Percentiles rank a stretch among this genome's conserved stretches.
These are phyloP conservation scores for Plagodis pulveraria DNA, from an alignment of 2,888 invertebrate species.

Conservation along the genomic window DNA sequence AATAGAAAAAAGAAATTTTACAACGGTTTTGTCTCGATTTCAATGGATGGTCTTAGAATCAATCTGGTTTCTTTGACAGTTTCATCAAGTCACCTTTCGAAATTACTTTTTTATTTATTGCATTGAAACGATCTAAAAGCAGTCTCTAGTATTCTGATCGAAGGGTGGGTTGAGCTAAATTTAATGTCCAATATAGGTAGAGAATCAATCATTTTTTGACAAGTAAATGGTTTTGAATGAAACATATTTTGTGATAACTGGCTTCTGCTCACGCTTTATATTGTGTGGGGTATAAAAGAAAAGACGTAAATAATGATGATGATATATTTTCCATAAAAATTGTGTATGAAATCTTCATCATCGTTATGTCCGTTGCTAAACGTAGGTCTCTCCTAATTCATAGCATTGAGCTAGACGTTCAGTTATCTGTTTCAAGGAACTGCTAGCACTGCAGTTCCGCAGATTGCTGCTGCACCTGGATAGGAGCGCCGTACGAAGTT, in stretches of 20 bases:
- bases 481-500: too few relatives aligned
- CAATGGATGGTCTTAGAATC: slow-evolving; percentile 8
- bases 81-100: slow-evolving; percentile 54
- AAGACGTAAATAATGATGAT: too few relatives aligned
- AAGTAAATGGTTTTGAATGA: slow-evolving; percentile 5
- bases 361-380: too few relatives aligned
- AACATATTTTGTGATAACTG: neutral
- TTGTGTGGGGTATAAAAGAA: too few relatives aligned
- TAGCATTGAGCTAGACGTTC: too few relatives aligned
- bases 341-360: too few relatives aligned
- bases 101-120: slow-evolving; percentile 49
- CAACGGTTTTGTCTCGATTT: slow-evolving; percentile 3
- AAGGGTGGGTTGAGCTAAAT: slow-evolving; percentile 66
- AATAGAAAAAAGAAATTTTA: neutral
- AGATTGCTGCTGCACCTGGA: too few relatives aligned
- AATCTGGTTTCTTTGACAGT: slow-evolving; percentile 44
- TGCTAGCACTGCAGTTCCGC: too few relatives aligned
- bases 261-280: too few relatives aligned
- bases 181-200: slow-evolving; percentile 71
- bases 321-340: too few relatives aligned
- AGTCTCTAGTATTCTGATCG: slow-evolving; percentile 42
- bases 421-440: too few relatives aligned
- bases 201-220: slow-evolving; percentile 66
- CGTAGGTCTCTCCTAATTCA: too few relatives aligned
- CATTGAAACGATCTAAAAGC: slow-evolving; percentile 1